These are phyloP conservation scores for Drosophila watanabei DNA, from an alignment of 1,140 invertebrate species.

Conservation along the genomic window DNA sequence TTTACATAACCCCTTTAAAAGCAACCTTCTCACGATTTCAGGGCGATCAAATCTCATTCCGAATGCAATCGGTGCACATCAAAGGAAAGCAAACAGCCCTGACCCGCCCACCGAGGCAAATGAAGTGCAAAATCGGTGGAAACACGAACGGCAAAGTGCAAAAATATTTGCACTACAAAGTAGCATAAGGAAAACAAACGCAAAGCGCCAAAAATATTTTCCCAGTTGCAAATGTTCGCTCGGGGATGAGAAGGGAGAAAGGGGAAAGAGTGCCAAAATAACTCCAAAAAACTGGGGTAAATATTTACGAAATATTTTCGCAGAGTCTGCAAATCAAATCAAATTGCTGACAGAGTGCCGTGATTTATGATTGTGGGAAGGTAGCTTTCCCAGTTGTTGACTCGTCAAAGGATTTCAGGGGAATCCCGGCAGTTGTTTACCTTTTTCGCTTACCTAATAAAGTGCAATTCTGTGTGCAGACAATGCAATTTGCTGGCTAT, in stretches of 20 bases:
- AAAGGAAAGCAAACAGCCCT: constrained; percentile 32
- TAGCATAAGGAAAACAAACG: constrained; percentile 36
- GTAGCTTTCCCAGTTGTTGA: constrained; percentile 16
- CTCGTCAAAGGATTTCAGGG: constrained; percentile 14
- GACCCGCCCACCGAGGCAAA: constrained; percentile 25
- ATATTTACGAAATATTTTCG: constrained; percentile 57
- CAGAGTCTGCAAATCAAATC: constrained; percentile 57
- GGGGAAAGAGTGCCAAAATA: constrained; percentile 13
- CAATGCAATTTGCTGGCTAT: constrained; percentile 33
- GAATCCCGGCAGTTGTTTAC: constrained; percentile 9
- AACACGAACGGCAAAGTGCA: constrained; percentile 1
- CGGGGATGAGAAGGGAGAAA: not conserved
- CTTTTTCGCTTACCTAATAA: constrained; percentile 3
- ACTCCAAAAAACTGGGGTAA: constrained; percentile 31
- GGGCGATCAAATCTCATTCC: constrained; percentile 33
- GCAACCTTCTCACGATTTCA: constrained; percentile 25
- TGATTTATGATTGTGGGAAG: constrained; percentile 25
- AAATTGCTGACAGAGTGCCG: constrained; percentile 43
- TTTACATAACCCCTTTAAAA: not conserved
- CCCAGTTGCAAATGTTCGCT: constrained; percentile 26
- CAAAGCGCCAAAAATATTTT: constrained; percentile 33
- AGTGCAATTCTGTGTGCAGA: constrained; percentile 20
- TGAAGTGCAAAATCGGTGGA: constrained; percentile 33
- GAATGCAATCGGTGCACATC: constrained; percentile 49
- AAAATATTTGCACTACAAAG: constrained; percentile 61